These are phyloP conservation scores for Phrynocephalus forsythii DNA, from an alignment of 2,797 vertebrate species.

Conservation along the genomic window DNA sequence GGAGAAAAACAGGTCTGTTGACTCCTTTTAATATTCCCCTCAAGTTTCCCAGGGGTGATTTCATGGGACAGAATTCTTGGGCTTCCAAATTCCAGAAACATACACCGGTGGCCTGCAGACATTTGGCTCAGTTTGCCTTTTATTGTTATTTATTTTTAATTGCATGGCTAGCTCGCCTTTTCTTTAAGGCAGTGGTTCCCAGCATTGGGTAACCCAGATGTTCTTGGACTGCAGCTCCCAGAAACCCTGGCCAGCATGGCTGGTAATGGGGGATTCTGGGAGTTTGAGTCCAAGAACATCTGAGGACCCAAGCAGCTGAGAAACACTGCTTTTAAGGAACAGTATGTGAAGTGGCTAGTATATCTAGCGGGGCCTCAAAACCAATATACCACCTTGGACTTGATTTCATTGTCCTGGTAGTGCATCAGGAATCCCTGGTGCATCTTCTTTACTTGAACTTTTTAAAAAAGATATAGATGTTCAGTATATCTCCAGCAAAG, in stretches of 20 bases:
- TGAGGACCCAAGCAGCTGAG: too few species aligned
- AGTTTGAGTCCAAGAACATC: too few species aligned
- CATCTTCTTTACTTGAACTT: conserved; percentile 54
- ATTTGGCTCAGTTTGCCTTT: not conserved
- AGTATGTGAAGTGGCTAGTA: not conserved
- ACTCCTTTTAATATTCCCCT: not conserved
- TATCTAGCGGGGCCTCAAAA: too few species aligned
- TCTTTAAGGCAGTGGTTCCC: not conserved
- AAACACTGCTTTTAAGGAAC: too few species aligned
- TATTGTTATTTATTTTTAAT: not conserved
- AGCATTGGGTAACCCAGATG: too few species aligned
- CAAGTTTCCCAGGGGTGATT: not conserved
- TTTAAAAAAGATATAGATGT: too few species aligned
- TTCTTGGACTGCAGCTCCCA: too few species aligned
- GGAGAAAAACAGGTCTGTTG: not conserved
- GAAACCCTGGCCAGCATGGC: too few species aligned
- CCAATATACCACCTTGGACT: not conserved
- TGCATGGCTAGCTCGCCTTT: not conserved
- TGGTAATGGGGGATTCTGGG: too few species aligned
- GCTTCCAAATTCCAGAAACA: conserved; percentile 14
- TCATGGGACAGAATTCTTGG: not conserved
- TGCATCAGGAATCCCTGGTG: not conserved
- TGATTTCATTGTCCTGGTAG: not conserved
- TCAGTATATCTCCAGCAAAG: conserved; percentile 18
- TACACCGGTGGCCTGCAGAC: not conserved